Base-by-base conservation (phyloP, 2,797 vertebrate genomes). In the Enteromius trimaculatus region DNA sequence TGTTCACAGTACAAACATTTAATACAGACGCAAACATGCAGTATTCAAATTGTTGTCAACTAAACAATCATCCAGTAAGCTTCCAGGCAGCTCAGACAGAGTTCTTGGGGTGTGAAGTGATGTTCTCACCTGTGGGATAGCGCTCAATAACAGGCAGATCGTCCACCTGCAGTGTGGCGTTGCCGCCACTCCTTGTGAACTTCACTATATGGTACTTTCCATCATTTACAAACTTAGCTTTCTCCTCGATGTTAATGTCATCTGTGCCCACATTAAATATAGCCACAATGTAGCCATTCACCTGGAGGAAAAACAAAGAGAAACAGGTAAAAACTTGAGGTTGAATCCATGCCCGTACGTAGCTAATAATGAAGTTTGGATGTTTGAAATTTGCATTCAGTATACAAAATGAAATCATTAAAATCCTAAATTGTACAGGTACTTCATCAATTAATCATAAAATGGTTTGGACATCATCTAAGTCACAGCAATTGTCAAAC, bases 141-240 rank as follows among this genome's bases (percentile, higher is more conserved):
- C 98, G 97, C 93, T 99, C 98, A 87, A 98, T 99, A 93, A 99
- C 94, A 2, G 97, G 97, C 93, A 97, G 97, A 96, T 97, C 98
- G 96, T 99, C 98, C 96, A 99, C 96, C 95, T 99, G 98, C 88
- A 99, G 96, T 10, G 98, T 99, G 95, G 98, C 98, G 91, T 99
- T 99, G 93, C 98, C 98, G 65, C 98, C 98, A 91, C 97, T 99
- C 93, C 98, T 94, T 1, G 97, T 99, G 95, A 99, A 99, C 94
- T 97, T 97, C 90, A 99, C 97, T 95, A 98, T 96, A 87, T 99
- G 98, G 95, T 99, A 99, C 93, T 98, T 99, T 87, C 98, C 98
- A 86, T 99, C 98, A 88, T 99, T 99, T 93, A 99, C 97, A 95
- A 98, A 97, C 92, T 97, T 97, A 92, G 96, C 95, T 82, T 96